Percentiles rank a stretch among this genome's conserved stretches.
These are phyloP conservation scores for Drosophila fungiperda DNA, from an alignment of 2,888 invertebrate genomes.

Conservation along the genomic window DNA sequence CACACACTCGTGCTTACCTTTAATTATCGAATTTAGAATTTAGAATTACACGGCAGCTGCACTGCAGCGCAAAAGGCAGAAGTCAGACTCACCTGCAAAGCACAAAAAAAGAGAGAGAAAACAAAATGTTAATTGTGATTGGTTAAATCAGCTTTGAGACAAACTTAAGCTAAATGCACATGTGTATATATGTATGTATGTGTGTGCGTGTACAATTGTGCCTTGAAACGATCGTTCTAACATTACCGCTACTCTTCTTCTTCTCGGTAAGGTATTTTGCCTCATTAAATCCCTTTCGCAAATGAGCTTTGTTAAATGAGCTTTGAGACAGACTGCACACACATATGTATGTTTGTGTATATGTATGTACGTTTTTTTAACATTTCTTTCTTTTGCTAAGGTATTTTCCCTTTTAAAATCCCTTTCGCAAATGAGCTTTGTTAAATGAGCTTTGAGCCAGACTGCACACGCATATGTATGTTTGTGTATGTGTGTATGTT, in stretches of 20 bases:
- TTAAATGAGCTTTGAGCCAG: neutral
- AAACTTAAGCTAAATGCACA: conserved; percentile 10
- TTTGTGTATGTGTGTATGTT: neutral
- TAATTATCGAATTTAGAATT: conserved; percentile 66
- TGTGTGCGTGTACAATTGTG: neutral
- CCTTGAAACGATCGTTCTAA: neutral
- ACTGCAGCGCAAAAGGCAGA: conserved; percentile 11
- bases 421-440: neutral
- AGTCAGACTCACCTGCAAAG: conserved; percentile 72
- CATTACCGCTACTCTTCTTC: neutral
- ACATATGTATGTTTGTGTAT: neutral
- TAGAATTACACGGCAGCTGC: conserved; percentile 46
- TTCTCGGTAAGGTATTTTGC: neutral
- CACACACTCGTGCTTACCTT: conserved; percentile 46
- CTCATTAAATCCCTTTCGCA: neutral
- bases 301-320: neutral
- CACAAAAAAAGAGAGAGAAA: conserved; percentile 32
- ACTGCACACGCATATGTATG: neutral
- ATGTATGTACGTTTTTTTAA: neutral
- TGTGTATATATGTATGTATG: neutral
- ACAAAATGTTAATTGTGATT: conserved; percentile 44
- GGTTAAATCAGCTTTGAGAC: conserved; percentile 28
- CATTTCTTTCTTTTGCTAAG: neutral
- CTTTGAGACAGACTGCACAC: neutral
- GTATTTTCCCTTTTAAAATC: conserved; percentile 1